Evolutionary conservation across 2,797 vertebrate species (phyloP).

Genomic region (Melanotaenia parkinsoni): DNA sequence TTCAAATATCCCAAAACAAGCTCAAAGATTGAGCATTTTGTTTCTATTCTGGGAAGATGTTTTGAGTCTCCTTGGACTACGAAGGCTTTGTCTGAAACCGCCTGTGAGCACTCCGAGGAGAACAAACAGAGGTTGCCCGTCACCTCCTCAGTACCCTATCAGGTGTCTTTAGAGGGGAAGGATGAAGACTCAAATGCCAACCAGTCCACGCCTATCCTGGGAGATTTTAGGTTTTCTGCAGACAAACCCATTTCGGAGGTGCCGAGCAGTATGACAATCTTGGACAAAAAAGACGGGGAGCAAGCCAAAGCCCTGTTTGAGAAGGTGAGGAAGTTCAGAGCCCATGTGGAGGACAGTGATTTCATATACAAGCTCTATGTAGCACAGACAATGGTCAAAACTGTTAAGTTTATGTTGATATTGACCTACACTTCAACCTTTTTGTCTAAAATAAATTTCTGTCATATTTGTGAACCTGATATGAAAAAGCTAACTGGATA

Average conservation of each 20-base stretch:
- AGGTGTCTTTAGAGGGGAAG: slow-evolving; percentile 89
- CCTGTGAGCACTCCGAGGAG: slow-evolving; percentile 96
- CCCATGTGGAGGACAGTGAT: slow-evolving; percentile 96
- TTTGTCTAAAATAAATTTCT: slow-evolving; percentile 89
- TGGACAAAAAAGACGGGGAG: slow-evolving; percentile 98
- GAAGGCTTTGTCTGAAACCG: slow-evolving; percentile 97
- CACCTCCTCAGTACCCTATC: slow-evolving; percentile 86
- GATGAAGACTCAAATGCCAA: slow-evolving; percentile 84
- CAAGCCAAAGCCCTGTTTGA: slow-evolving; percentile 98
- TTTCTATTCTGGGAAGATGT: slow-evolving; percentile 95
- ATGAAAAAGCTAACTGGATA: slow-evolving; percentile 94
- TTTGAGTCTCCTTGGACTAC: slow-evolving; percentile 99
- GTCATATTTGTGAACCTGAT: slow-evolving; percentile 86
- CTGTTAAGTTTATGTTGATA: slow-evolving; percentile 95
- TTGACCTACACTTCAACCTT: slow-evolving; percentile 94
- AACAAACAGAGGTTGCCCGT: slow-evolving; percentile 94
- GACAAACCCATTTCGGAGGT: slow-evolving; percentile 92
- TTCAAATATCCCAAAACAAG: slow-evolving; percentile 99
- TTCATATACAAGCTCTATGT: slow-evolving; percentile 98
- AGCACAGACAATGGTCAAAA: slow-evolving; percentile 94
- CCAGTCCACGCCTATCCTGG: slow-evolving; percentile 91
- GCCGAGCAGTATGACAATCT: slow-evolving; percentile 93
- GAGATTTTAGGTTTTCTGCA: slow-evolving; percentile 88
- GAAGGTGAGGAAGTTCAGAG: slow-evolving; percentile 96
- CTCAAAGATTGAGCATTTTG: slow-evolving; percentile 99